These are phyloP conservation scores for Phocoena phocoena DNA, from an alignment of 2,113 vertebrate species.

Conservation along the genomic window DNA sequence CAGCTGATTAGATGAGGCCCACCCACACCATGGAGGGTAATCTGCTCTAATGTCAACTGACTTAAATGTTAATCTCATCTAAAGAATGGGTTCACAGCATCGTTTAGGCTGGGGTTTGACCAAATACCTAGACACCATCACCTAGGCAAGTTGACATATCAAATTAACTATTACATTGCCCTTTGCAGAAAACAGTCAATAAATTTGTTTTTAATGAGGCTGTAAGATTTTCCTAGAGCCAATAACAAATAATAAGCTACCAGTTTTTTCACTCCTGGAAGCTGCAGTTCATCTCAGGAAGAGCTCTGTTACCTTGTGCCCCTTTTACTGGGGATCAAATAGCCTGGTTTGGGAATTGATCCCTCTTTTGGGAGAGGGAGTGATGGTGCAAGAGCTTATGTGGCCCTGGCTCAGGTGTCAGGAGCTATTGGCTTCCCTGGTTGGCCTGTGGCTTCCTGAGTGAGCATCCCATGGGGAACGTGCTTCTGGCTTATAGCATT, in stretches of 20 bases:
- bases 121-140: neutral
- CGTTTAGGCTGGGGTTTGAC: neutral
- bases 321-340: neutral
- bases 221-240: neutral
- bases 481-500: neutral
- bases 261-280: neutral
- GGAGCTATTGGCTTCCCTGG: neutral
- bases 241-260: neutral
- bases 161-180: neutral
- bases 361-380: neutral
- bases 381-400: neutral
- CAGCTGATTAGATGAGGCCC: neutral
- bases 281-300: neutral
- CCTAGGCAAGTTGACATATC: neutral
- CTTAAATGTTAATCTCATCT: neutral
- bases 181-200: neutral
- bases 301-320: neutral
- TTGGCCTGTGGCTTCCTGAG: neutral
- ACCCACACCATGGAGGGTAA: neutral
- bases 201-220: neutral
- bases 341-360: neutral
- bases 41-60: neutral
- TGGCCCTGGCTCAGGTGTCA: neutral
- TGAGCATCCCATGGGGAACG: neutral
- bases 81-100: neutral